These are phyloP conservation scores for Sebastes vulpes DNA, from an alignment of 2,797 vertebrate species.

Conservation along the genomic window DNA sequence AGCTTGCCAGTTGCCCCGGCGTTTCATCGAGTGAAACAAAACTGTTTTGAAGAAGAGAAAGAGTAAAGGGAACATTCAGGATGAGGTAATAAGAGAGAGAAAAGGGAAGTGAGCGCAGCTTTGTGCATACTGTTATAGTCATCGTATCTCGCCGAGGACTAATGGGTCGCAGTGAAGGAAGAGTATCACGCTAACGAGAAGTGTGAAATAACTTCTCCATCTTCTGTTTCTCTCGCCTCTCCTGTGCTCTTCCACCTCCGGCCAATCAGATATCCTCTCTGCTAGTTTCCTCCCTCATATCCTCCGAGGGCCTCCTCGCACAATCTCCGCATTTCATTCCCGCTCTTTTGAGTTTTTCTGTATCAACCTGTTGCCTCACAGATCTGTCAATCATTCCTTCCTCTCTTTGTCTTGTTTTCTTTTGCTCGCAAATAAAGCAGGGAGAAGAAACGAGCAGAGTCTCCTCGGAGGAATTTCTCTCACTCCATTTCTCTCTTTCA, in stretches of 20 bases:
- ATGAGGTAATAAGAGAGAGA: conserved; percentile 9
- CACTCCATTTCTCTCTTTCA: conserved; percentile 32
- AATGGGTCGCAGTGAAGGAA: background rate
- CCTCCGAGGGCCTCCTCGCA: background rate
- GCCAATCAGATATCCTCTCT: conserved; percentile 17
- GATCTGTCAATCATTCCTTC: conserved; percentile 9
- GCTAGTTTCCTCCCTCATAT: conserved; percentile 15
- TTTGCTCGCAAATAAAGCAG: conserved; percentile 15
- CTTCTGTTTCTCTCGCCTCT: conserved; percentile 40
- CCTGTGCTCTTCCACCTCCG: conserved; percentile 15
- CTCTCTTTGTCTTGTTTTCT: background rate
- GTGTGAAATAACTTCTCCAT: conserved; percentile 38
- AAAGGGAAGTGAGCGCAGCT: conserved; percentile 8
- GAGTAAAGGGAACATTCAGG: background rate
- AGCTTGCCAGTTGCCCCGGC: conserved; percentile 39
- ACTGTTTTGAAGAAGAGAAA: background rate
- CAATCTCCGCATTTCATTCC: background rate
- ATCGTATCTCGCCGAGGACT: background rate
- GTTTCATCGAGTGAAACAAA: conserved; percentile 10
- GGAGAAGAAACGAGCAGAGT: conserved; percentile 10
- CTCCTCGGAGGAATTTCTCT: conserved; percentile 31
- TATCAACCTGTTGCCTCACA: conserved; percentile 15
- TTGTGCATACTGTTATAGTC: background rate
- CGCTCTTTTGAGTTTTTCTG: background rate
- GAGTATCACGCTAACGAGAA: conserved; percentile 14